Conservation (phyloP, 1,140 invertebrate genomes). For the Drosophila micromelanica region DNA sequence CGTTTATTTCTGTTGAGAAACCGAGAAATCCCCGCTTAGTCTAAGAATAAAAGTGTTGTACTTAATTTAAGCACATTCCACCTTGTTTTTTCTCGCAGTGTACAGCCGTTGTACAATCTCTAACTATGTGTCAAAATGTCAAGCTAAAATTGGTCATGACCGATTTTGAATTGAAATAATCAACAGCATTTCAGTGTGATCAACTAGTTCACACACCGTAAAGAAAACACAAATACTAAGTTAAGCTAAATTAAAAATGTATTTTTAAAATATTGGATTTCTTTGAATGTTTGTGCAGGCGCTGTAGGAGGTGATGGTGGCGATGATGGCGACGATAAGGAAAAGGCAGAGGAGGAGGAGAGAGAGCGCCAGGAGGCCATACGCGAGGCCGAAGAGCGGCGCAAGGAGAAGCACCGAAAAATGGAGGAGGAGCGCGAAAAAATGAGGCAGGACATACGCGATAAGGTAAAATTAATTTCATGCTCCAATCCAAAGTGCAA, state of each 20-base stretch:
- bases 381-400: slow-evolving; percentile 95
- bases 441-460: slow-evolving; percentile 98
- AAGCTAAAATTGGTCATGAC: slow-evolving; percentile 68
- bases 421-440: slow-evolving; percentile 99
- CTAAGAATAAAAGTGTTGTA: no score
- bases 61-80: background rate
- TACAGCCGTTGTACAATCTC: slow-evolving; percentile 45
- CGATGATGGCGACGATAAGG: slow-evolving; percentile 94
- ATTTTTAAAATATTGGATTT: no score
- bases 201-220: slow-evolving; percentile 8
- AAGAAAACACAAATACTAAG: background rate
- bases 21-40: no score
- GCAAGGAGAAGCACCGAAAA: slow-evolving; percentile 98
- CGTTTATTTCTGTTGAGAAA: no score
- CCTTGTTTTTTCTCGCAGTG: background rate
- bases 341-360: slow-evolving; percentile 97
- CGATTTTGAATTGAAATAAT: slow-evolving; percentile 42
- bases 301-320: slow-evolving; percentile 96
- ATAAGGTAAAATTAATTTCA: slow-evolving; percentile 90
- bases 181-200: background rate
- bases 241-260: background rate
- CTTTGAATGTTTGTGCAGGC: slow-evolving; percentile 86
- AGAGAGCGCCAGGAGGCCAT: slow-evolving; percentile 96
- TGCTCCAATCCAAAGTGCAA: background rate
- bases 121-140: slow-evolving; percentile 66